Conservation (phyloP, 1,140 invertebrate genomes). For the Melanaphis sacchari region DNA sequence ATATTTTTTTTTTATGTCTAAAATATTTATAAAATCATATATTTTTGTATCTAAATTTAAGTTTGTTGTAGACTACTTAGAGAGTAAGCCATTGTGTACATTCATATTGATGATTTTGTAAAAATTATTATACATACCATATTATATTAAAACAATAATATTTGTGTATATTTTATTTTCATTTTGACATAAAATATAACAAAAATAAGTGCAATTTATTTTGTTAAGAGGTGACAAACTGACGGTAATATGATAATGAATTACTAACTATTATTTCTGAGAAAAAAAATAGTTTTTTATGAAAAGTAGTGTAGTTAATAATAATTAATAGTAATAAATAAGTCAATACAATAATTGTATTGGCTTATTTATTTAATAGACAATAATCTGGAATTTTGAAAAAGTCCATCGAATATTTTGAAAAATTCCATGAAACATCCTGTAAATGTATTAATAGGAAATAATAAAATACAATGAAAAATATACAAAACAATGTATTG, state of each 20-base stretch:
- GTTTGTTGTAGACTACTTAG: constrained; percentile 46
- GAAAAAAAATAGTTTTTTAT: no score
- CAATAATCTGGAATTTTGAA: neutral
- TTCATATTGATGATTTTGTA: constrained; percentile 37
- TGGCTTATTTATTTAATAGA: neutral
- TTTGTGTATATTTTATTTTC: neutral
- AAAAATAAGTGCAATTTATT: neutral
- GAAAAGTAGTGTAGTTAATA: neutral
- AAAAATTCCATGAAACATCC: neutral
- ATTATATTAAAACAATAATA: constrained; percentile 25
- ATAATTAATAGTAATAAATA: no score
- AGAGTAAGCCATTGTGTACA: neutral
- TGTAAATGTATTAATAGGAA: neutral
- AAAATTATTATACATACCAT: constrained; percentile 8
- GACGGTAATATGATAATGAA: neutral
- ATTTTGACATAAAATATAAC: neutral
- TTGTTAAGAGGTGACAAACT: neutral
- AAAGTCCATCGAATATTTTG: neutral
- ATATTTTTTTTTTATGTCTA: neutral
- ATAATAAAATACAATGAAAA: neutral
- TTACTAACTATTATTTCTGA: neutral
- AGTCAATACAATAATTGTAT: no score
- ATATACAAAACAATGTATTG: neutral
- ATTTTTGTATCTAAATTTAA: constrained; percentile 52
- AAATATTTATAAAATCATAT: constrained; percentile 15